Evolutionary conservation across 1,140 invertebrate genomes (phyloP).

Genomic region (Harpegnathos saltator): DNA sequence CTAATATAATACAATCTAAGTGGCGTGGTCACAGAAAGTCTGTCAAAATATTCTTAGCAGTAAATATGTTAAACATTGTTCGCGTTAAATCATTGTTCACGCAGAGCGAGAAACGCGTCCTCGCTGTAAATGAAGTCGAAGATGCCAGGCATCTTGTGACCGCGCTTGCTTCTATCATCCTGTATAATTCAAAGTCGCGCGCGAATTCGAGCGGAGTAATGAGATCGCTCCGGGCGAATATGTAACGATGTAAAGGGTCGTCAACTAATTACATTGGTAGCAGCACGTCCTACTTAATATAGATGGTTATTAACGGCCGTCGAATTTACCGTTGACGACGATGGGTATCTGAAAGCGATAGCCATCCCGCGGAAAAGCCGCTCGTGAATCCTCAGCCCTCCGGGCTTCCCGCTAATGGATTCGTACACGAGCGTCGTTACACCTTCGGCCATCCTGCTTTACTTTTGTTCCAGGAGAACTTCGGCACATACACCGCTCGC

Average conservation of each 20-base stretch:
- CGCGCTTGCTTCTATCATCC: not conserved
- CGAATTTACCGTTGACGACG: conserved; percentile 39
- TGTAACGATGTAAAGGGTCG: conserved; percentile 49
- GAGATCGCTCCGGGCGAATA: conserved; percentile 16
- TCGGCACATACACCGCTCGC: not conserved
- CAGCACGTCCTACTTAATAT: conserved; percentile 42
- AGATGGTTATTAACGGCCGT: conserved; percentile 33
- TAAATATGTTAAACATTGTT: too few species aligned
- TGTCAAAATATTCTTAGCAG: too few species aligned
- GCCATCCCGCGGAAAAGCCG: conserved; percentile 10
- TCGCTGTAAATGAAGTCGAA: conserved; percentile 26
- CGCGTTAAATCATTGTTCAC: not conserved
- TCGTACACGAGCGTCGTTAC: conserved; percentile 14
- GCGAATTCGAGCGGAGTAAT: conserved; percentile 35
- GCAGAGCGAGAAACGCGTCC: not conserved
- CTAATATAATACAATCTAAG: too few species aligned
- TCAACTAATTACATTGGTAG: conserved; percentile 49
- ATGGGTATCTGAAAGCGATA: conserved; percentile 46
- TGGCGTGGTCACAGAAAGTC: too few species aligned
- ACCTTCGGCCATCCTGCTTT: conserved; percentile 16
- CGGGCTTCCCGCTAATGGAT: conserved; percentile 9
- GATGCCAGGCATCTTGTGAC: not conserved
- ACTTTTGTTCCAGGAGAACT: conserved; percentile 25
- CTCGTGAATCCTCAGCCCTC: conserved; percentile 11
- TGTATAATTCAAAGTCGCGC: conserved; percentile 43